Conservation (phyloP, 2,888 invertebrate genomes). For the Eulithis testata region DNA sequence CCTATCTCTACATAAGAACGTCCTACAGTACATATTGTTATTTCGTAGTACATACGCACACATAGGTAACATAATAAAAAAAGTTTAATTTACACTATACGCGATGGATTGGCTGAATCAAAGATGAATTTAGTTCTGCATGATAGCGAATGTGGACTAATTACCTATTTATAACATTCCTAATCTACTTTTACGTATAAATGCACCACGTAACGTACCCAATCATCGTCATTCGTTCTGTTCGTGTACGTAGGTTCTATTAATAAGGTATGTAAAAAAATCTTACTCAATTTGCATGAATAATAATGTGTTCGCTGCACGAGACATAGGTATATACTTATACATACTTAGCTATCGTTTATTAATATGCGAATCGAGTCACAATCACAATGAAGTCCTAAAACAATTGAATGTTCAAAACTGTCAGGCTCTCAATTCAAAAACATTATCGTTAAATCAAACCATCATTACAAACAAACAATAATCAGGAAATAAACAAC, state of each 20-base stretch:
- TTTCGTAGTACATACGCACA: too few relatives aligned
- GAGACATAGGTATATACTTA: too few relatives aligned
- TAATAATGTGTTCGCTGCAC: too few relatives aligned
- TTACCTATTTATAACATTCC: not conserved
- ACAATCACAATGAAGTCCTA: not conserved
- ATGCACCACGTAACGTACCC: not conserved
- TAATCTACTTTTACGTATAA: constrained; percentile 3
- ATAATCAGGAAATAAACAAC: constrained; percentile 40
- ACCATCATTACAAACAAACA: constrained; percentile 43
- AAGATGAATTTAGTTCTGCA: not conserved
- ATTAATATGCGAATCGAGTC: too few relatives aligned
- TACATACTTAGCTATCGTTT: too few relatives aligned
- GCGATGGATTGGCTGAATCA: constrained; percentile 3
- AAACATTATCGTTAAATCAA: constrained; percentile 22
- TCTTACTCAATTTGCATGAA: too few relatives aligned
- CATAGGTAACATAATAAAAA: not conserved
- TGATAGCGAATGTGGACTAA: constrained; percentile 5
- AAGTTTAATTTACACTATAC: not conserved
- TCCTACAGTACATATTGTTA: too few relatives aligned
- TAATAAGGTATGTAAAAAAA: too few relatives aligned
- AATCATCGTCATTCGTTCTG: not conserved
- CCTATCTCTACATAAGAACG: too few relatives aligned
- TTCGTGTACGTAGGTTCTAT: not conserved
- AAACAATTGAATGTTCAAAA: constrained; percentile 3
- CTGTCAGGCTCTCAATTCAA: constrained; percentile 12